Base-by-base conservation (phyloP, 1,140 invertebrate genomes). In the Sinonovacula constricta region DNA sequence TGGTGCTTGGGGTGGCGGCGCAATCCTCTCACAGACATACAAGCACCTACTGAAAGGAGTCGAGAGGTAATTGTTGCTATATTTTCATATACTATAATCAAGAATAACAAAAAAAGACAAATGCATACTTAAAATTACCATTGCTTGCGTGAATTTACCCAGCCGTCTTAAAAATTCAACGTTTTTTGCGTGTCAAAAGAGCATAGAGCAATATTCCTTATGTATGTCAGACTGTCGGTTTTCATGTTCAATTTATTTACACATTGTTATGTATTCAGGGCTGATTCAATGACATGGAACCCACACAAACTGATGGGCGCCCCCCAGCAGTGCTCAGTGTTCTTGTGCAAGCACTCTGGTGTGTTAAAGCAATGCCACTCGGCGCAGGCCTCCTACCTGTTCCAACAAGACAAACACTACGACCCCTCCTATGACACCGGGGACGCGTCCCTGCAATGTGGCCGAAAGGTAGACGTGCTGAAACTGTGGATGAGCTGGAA, bases 361-460 rank as follows among this genome's bases (percentile, higher is more conserved):
- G 93, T 99, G 22, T 92, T 99, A 75, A 94, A 97, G 87, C 97
- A 96, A 91, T 98, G 97, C 91, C 99, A 99, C 91, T 95, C 96
- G 89, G 97, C 99, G 95, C 95, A 96, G 12, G 98, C 98, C 0
- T 97, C 98, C 90, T 99, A 99, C 91, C 93, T 99, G 70, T 99
- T 99, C 93, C 99, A 99, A 95, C 97, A 97, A 87, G 98, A 99
- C 92, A 99, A 99, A 91, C 94, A 98, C 66, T 99, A 99, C 88
- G 98, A 99, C 90, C 95, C 98, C 0, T 94, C 94, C 68, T 99
- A 95, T 90, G 98, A 99, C 91, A 86, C 98, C 22, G 98, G 98
- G 0, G 98, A 99, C 91, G 99, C 99, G 92, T 98, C 99, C 0
- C 98, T 99, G 85, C 98, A 99, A 92, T 99, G 98, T 89, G 98